Evolutionary conservation across 2,113 vertebrate genomes (phyloP).

Genomic region (Sinosuthora webbiana): DNA sequence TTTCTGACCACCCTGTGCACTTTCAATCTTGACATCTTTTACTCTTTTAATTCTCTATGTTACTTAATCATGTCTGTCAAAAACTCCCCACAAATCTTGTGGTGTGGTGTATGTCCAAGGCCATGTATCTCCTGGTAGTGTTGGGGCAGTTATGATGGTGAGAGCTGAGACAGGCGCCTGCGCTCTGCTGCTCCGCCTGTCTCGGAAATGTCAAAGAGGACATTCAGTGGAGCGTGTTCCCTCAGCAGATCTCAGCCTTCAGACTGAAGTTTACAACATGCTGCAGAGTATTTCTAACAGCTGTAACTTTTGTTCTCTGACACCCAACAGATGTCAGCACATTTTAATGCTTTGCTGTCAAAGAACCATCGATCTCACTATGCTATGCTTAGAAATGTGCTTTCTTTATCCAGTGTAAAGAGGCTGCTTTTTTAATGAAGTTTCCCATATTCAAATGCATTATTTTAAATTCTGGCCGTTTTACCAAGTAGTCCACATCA

Average conservation of each 20-base stretch:
- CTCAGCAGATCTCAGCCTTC: not conserved
- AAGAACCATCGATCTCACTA: not conserved
- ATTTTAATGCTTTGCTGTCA: not conserved
- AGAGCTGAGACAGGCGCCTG: not conserved
- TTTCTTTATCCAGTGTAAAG: not conserved
- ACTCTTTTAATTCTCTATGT: not conserved
- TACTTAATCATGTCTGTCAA: not conserved
- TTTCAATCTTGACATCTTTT: not conserved
- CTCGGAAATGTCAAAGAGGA: not conserved
- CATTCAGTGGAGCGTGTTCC: not conserved
- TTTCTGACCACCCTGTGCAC: not conserved
- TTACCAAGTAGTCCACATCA: not conserved
- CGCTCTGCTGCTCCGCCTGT: not conserved
- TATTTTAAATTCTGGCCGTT: not conserved
- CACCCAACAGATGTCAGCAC: not conserved
- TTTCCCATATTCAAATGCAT: not conserved
- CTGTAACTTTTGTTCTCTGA: not conserved
- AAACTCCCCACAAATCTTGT: not conserved
- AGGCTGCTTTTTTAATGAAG: not conserved
- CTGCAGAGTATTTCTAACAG: not conserved
- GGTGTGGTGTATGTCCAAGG: not conserved
- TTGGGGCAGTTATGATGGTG: not conserved
- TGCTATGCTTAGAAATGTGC: not conserved
- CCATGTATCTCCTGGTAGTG: not conserved
- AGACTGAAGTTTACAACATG: not conserved